phyloP scores from a whole-genome alignment of 1,140 invertebrate species.

The Drosophila malerkotliana region DNA sequence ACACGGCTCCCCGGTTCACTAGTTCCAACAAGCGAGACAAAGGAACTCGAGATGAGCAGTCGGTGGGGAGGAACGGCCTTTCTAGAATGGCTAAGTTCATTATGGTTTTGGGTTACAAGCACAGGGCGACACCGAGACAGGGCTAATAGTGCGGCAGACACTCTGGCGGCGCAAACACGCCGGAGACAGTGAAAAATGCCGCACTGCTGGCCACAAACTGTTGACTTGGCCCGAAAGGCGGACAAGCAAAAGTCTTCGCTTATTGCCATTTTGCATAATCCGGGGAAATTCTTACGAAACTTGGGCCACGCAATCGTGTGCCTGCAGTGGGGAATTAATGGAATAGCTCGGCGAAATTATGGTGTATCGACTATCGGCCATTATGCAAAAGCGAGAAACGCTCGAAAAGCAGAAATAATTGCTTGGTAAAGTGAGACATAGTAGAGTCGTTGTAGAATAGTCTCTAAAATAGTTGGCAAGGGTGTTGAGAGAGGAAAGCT shows the following conservation, averaged over 20 bases:
- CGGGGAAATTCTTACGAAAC: constrained; percentile 57
- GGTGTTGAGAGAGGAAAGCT: too few species aligned
- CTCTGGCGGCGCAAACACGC: constrained; percentile 34
- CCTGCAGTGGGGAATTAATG: constrained; percentile 9
- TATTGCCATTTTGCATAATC: constrained; percentile 56
- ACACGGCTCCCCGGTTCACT: constrained; percentile 58
- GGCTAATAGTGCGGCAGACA: constrained; percentile 44
- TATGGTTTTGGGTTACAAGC: constrained; percentile 65
- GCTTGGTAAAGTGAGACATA: background rate
- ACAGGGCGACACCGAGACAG: constrained; percentile 12
- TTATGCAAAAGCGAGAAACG: constrained; percentile 19
- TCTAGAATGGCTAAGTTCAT: constrained; percentile 61
- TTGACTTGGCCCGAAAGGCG: constrained; percentile 30
- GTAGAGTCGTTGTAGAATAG: too few species aligned
- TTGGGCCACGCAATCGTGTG: constrained; percentile 19
- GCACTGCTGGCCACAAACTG: constrained; percentile 15
- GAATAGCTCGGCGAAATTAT: constrained; percentile 20
- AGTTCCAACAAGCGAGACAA: constrained; percentile 48
- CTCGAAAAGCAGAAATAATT: constrained; percentile 19
- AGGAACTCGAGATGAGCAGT: constrained; percentile 21
- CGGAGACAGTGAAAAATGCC: constrained; percentile 14
- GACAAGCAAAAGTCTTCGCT: constrained; percentile 35
- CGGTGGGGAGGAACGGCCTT: constrained; percentile 11
- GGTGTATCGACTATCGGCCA: constrained; percentile 33
- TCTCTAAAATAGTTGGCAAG: too few species aligned